A percentile compares a stretch with the other conserved stretches of the same genome.
These are phyloP conservation scores for Syngnathus typhle DNA, from an alignment of 2,113 vertebrate genomes.

Conservation along the genomic window DNA sequence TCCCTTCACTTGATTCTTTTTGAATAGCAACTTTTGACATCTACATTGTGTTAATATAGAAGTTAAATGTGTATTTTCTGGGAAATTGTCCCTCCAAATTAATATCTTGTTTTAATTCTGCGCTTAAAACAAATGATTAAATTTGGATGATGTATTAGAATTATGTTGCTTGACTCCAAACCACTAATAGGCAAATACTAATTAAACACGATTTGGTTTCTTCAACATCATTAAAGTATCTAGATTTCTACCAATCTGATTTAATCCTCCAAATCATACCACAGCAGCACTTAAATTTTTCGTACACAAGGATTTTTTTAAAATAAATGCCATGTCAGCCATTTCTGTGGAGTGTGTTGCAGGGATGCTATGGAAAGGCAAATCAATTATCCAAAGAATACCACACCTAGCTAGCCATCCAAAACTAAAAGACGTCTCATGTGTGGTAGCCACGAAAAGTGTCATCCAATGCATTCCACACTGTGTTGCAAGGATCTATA, in stretches of 20 bases:
- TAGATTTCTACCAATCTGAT: no score
- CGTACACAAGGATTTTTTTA: not conserved
- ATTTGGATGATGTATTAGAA: not conserved
- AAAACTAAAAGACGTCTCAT: no score
- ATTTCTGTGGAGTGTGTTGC: not conserved
- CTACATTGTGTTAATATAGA: not conserved
- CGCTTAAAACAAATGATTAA: not conserved
- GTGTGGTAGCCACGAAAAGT: no score
- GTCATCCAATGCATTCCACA: no score
- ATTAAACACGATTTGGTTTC: not conserved
- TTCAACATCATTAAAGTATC: not conserved
- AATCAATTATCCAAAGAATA: no score
- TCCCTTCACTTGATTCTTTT: constrained; percentile 14
- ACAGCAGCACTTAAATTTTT: not conserved
- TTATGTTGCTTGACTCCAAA: not conserved
- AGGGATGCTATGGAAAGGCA: not conserved
- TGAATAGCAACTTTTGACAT: not conserved
- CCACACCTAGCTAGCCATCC: no score
- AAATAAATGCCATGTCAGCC: not conserved
- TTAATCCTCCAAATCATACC: not conserved
- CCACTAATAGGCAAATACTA: not conserved
- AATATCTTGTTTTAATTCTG: not conserved
- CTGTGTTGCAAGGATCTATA: not conserved
- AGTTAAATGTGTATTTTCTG: not conserved
- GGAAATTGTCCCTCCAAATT: not conserved